Percentiles rank a stretch among this genome's conserved stretches.
These are phyloP conservation scores for Nineta flava DNA, from an alignment of 2,888 invertebrate genomes.

Conservation along the genomic window DNA sequence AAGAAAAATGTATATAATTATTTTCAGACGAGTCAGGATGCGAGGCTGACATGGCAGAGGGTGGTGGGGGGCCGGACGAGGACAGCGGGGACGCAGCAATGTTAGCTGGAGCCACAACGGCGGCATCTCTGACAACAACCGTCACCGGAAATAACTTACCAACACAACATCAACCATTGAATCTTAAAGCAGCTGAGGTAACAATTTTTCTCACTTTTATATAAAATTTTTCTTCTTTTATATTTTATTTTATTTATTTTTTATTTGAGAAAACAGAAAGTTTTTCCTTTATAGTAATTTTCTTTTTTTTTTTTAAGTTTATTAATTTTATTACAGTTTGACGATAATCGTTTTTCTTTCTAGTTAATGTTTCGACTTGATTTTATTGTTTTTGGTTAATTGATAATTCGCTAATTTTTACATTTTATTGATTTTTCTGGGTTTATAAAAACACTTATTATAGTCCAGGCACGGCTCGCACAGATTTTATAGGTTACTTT, in stretches of 20 bases:
- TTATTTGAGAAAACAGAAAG: too few species aligned
- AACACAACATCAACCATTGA: slow-evolving; percentile 15
- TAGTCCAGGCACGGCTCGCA: too few species aligned
- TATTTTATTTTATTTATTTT: not conserved
- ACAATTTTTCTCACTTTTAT: not conserved
- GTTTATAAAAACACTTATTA: too few species aligned
- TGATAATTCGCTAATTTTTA: too few species aligned
- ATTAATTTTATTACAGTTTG: too few species aligned
- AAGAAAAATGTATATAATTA: slow-evolving; percentile 14
- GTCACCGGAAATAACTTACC: slow-evolving; percentile 14
- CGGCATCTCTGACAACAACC: slow-evolving; percentile 18
- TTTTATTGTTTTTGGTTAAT: too few species aligned
- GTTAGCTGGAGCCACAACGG: slow-evolving; percentile 35
- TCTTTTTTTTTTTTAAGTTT: too few species aligned
- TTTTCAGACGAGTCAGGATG: slow-evolving; percentile 65
- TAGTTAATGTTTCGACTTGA: too few species aligned
- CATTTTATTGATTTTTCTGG: too few species aligned
- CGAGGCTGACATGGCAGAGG: slow-evolving; percentile 74
- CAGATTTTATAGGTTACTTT: too few species aligned
- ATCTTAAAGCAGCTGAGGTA: slow-evolving; percentile 17
- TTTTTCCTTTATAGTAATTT: too few species aligned
- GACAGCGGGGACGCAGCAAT: slow-evolving; percentile 39
- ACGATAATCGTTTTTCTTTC: too few species aligned
- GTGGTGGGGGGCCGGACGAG: slow-evolving; percentile 49
- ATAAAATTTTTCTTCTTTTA: not conserved